Base-by-base conservation (phyloP, 2,797 vertebrate species). In the Balearica regulorum region DNA sequence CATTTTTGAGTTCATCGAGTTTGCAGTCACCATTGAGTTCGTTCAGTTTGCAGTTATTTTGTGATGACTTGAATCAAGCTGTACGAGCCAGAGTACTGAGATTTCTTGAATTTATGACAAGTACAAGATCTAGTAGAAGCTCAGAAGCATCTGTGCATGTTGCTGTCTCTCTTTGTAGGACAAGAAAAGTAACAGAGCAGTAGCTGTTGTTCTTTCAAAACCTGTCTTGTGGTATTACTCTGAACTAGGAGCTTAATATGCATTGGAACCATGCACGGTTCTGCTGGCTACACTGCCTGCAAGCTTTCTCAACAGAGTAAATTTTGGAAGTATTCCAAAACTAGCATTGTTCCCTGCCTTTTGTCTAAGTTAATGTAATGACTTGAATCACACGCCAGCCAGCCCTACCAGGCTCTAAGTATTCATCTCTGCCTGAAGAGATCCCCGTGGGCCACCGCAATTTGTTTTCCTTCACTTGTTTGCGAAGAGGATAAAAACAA, bases 321-420 rank as follows among this genome's bases (percentile, higher is more conserved):
- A 28, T 79, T 83, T 93, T 97, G 89, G 94, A 90, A 83, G 33
- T 57, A 17, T 94, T 96, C 95, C 92, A 95, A 87, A 94, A 66
- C 37, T 82, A 93, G 48, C 70, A 79, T 70, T 75, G 68, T 84
- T 91, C 60, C 83, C 41, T 89, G 78, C 33, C 53, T 80, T 92
- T 93, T 80, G 57, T 84, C 71, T 94, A 49, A 90, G 77, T 66
- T 79, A 90, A 62, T 0, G 0, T 85, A 78, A 80, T 69, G 64
- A 83, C 44, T 73, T 37, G 51, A 90, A 82, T 73, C 66, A 76
- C 73, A 68, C 2, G 4, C 29, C 51, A 71, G 0, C 37, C 37
- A 35, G 51, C 62, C 80, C 53, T 87, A 4, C 55, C 0, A 10
- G 66, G 33, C 12, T 1, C 13, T 79, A 70, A 22, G 19, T 61